Evolutionary conservation across 2,797 vertebrate genomes (phyloP).

Genomic region (Scyliorhinus canicula): DNA sequence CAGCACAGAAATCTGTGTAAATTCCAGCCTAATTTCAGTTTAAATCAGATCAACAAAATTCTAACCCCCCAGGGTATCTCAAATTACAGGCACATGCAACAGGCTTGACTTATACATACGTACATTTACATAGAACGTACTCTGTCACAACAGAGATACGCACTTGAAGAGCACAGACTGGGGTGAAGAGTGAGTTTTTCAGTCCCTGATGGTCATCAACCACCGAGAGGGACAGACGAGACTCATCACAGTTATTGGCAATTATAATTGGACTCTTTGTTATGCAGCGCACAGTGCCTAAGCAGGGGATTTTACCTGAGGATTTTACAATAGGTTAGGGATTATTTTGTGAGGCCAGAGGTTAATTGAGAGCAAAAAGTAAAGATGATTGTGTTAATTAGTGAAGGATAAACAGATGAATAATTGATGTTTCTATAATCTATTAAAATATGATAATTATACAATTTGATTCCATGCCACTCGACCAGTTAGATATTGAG

Average conservation of each 20-base stretch:
- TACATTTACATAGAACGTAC: no score
- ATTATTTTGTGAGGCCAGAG: background rate
- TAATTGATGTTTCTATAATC: slow-evolving; percentile 13
- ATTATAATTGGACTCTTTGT: slow-evolving; percentile 14
- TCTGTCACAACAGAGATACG: no score
- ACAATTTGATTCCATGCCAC: background rate
- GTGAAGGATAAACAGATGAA: slow-evolving; percentile 21
- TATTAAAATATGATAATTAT: slow-evolving; percentile 14
- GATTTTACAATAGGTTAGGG: slow-evolving; percentile 14
- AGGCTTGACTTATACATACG: background rate
- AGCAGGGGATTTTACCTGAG: background rate
- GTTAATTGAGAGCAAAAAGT: slow-evolving; percentile 23
- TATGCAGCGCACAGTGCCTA: background rate
- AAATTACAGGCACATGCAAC: background rate
- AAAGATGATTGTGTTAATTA: slow-evolving; percentile 12
- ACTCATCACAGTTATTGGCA: background rate
- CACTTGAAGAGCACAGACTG: background rate
- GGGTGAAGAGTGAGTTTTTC: background rate
- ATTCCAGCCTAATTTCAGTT: background rate
- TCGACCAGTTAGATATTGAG: background rate
- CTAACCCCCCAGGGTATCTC: background rate
- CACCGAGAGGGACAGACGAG: background rate
- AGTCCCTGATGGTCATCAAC: background rate
- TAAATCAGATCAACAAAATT: background rate
- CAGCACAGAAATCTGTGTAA: background rate